A percentile compares a stretch with the other conserved stretches of the same genome.
Evolutionary conservation across 2,888 invertebrate species (phyloP).

Genomic region (Lamproptera curius): DNA sequence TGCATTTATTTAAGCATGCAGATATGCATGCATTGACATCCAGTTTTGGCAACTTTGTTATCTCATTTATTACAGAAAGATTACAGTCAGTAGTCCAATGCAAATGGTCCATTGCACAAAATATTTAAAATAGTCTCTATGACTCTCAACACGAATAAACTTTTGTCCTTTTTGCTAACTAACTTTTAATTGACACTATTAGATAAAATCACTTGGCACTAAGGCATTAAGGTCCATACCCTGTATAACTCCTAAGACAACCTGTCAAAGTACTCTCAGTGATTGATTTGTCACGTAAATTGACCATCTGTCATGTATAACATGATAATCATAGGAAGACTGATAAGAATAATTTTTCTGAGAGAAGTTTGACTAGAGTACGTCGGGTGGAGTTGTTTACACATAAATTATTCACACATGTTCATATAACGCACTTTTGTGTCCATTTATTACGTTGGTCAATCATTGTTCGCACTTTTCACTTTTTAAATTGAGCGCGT

Average conservation of each 20-base stretch:
- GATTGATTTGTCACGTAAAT: constrained; percentile 31
- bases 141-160: constrained; percentile 62
- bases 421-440: constrained; percentile 26
- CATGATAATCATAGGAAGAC: constrained; percentile 54
- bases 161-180: constrained; percentile 63
- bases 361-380: constrained; percentile 71
- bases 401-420: constrained; percentile 30
- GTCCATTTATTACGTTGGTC: constrained; percentile 35
- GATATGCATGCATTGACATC: constrained; percentile 41
- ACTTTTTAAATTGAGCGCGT: constrained; percentile 71
- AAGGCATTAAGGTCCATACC: constrained; percentile 77
- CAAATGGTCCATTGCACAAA: constrained; percentile 66
- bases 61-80: constrained; percentile 41
- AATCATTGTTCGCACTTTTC: constrained; percentile 77
- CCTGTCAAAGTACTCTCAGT: constrained; percentile 72
- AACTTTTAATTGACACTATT: constrained; percentile 74
- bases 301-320: constrained; percentile 36
- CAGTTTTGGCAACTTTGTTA: constrained; percentile 52
- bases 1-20: constrained; percentile 61
- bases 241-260: constrained; percentile 66
- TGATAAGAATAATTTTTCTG: constrained; percentile 48
- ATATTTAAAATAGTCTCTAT: constrained; percentile 61
- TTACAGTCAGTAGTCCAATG: constrained; percentile 42
- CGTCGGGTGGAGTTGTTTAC: constrained; percentile 59
- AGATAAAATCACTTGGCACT: constrained; percentile 76